Percentiles rank a stretch among this genome's conserved stretches.
These are phyloP conservation scores for Poecilia picta DNA, from an alignment of 2,797 vertebrate species.

Conservation along the genomic window DNA sequence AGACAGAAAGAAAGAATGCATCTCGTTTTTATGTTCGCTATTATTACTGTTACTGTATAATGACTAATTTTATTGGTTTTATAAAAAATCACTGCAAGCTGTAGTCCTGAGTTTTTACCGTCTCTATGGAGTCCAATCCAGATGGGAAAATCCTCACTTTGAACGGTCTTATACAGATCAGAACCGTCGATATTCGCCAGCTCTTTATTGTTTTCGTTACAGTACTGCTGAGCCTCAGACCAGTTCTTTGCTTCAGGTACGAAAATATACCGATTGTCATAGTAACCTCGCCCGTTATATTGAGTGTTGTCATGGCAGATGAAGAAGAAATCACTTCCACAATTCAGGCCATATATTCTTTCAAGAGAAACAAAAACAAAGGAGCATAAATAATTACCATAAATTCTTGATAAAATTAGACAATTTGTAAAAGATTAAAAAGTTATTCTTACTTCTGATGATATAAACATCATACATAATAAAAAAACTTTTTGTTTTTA, in stretches of 20 bases:
- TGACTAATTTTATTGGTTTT: not conserved
- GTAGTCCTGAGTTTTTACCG: constrained; percentile 18
- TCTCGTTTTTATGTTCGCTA: not conserved
- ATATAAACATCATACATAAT: not conserved
- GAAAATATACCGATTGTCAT: fast-evolving
- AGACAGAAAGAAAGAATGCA: not conserved
- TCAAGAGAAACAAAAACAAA: constrained; percentile 2
- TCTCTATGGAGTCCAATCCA: constrained; percentile 57
- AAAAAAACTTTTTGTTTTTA: not conserved
- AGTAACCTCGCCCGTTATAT: fast-evolving
- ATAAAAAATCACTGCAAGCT: not conserved
- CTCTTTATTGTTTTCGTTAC: fast-evolving
- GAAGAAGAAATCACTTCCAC: not conserved
- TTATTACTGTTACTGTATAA: not conserved
- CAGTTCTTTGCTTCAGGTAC: not conserved
- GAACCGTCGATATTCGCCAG: not conserved
- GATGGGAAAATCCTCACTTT: not conserved
- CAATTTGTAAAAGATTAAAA: not conserved
- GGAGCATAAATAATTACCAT: not conserved
- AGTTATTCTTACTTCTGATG: not conserved
- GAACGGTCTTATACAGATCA: fast-evolving
- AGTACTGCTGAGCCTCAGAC: constrained; percentile 28
- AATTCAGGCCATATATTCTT: not conserved
- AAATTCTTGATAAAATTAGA: not conserved
- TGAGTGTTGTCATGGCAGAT: not conserved